Evolutionary conservation across 2,797 vertebrate species (phyloP).

Genomic region (Leucoraja ocellata): DNA sequence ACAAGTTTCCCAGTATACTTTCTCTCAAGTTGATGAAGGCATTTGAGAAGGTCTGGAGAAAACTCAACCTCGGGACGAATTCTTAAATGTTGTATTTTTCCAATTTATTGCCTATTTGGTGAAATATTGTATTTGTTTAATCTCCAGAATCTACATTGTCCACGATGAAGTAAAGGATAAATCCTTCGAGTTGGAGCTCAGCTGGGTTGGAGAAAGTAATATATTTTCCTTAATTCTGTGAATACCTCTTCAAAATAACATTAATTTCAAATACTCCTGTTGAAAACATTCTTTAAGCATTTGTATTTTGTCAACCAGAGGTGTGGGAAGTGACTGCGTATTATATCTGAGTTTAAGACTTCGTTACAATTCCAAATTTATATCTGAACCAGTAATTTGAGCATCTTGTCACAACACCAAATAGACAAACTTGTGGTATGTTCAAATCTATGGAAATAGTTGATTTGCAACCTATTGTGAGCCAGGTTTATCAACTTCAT

Average conservation of each 20-base stretch:
- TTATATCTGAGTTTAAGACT: not conserved
- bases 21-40: too few relatives aligned
- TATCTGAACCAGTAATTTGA: not conserved
- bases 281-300: not conserved
- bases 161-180: conserved; percentile 98
- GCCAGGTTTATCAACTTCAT: too few relatives aligned
- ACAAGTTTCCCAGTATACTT: too few relatives aligned
- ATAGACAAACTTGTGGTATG: not conserved
- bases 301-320: too few relatives aligned
- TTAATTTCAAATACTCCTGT: not conserved
- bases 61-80: not conserved
- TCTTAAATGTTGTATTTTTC: not conserved
- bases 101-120: not conserved
- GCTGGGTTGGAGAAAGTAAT: conserved; percentile 94
- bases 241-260: not conserved
- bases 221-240: not conserved
- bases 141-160: conserved; percentile 89
- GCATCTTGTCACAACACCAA: not conserved
- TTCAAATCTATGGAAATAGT: not conserved
- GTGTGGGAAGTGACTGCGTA: too few relatives aligned
- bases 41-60: too few relatives aligned
- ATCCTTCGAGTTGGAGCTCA: conserved; percentile 93
- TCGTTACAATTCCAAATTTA: not conserved
- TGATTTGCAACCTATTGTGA: not conserved
- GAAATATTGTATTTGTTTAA: conserved; percentile 16